These are phyloP conservation scores for Ochotona curzoniae DNA, from an alignment of 2,113 vertebrate genomes.

Conservation along the genomic window DNA sequence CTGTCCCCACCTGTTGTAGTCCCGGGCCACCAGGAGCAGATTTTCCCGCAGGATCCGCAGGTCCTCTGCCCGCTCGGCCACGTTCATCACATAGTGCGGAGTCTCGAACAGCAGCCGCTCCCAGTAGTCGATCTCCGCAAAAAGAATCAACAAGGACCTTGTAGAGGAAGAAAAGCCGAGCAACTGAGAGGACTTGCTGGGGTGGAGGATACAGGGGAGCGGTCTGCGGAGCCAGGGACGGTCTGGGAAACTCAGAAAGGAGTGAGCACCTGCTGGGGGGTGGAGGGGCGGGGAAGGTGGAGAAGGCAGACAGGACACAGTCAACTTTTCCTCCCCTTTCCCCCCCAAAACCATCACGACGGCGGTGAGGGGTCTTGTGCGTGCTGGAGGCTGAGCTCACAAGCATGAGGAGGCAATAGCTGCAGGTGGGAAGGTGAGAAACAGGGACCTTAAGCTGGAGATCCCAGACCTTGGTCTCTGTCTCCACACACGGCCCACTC, in stretches of 20 bases:
- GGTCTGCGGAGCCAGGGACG: rapidly evolving
- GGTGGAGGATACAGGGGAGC: not conserved
- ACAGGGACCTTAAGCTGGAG: not conserved
- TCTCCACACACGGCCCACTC: not conserved
- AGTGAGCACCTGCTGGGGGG: not conserved
- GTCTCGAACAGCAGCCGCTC: slow-evolving; percentile 90
- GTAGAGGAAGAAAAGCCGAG: not conserved
- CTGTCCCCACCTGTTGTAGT: slow-evolving; percentile 91
- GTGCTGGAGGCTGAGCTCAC: not conserved
- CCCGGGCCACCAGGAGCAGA: slow-evolving; percentile 87
- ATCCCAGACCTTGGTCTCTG: not conserved
- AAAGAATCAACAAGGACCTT: slow-evolving; percentile 88
- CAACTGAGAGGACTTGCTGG: not conserved
- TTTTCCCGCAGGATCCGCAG: slow-evolving; percentile 87
- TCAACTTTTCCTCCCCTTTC: not conserved
- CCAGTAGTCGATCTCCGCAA: slow-evolving; percentile 92
- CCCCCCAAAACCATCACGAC: not conserved
- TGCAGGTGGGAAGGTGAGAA: not conserved
- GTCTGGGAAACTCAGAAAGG: not conserved
- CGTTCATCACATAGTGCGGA: slow-evolving; percentile 86
- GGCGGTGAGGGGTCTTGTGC: not conserved
- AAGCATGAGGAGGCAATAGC: not conserved
- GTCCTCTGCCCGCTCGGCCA: slow-evolving; percentile 88
- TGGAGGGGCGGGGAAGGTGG: no score
- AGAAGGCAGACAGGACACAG: not conserved